phyloP scores from a whole-genome alignment of 2,888 invertebrate genomes.

The Taenaris catops region DNA sequence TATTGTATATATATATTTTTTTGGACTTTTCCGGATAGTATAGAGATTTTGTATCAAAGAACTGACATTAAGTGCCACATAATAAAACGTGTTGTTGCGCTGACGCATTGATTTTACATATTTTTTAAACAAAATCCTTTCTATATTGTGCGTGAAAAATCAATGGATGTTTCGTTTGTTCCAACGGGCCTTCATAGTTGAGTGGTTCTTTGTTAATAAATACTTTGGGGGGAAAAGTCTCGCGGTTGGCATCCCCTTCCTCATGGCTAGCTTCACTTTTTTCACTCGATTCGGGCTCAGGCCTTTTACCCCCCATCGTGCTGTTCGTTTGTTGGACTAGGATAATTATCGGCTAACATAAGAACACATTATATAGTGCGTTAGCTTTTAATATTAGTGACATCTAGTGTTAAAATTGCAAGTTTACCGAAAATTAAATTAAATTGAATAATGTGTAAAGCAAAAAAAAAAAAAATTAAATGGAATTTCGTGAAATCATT shows the following conservation, averaged over 20 bases:
- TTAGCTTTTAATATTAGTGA: conserved; percentile 79
- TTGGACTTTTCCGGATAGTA: conserved; percentile 35
- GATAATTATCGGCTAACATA: conserved; percentile 42
- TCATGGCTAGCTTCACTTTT: too few relatives aligned
- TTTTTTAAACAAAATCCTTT: conserved; percentile 39
- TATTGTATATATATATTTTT: conserved; percentile 21
- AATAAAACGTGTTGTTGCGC: conserved; percentile 43
- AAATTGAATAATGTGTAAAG: conserved; percentile 38
- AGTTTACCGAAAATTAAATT: conserved; percentile 50
- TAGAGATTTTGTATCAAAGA: conserved; percentile 44
- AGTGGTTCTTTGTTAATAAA: conserved; percentile 29
- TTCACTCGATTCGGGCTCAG: conserved; percentile 8
- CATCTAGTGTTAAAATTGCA: conserved; percentile 72
- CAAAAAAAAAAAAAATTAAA: conserved; percentile 32
- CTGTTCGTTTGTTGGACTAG: conserved; percentile 19
- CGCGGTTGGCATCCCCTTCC: too few relatives aligned
- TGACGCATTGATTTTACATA: conserved; percentile 35
- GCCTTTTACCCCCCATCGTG: conserved; percentile 20
- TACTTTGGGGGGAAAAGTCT: conserved; percentile 30
- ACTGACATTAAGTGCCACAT: conserved; percentile 65
- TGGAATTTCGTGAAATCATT: conserved; percentile 36
- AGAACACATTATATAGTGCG: conserved; percentile 43
- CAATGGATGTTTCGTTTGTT: conserved; percentile 16
- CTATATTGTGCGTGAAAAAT: conserved; percentile 32
- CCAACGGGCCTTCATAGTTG: conserved; percentile 24